A percentile compares a stretch with the other conserved stretches of the same genome.
Conservation (phyloP, 2,797 vertebrate species). For the Peromyscus nudipes region DNA sequence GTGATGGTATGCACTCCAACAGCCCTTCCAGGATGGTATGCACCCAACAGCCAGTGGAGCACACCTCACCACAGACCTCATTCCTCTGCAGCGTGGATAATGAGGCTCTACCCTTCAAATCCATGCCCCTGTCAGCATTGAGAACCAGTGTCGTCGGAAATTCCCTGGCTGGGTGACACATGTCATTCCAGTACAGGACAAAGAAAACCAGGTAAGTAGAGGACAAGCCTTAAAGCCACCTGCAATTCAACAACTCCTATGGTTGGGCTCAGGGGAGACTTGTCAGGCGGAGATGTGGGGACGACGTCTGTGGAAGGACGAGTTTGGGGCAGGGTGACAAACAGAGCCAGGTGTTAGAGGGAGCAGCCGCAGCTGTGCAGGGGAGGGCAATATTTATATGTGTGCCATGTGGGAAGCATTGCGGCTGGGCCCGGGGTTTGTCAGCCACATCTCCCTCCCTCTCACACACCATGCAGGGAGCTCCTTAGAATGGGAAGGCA, state of each 20-base stretch:
- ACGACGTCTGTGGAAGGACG: accelerated
- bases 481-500: neutral
- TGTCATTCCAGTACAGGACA: neutral
- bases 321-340: constrained; percentile 41
- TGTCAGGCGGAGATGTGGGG: neutral
- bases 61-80: neutral
- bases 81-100: neutral
- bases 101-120: neutral
- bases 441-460: neutral
- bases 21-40: neutral
- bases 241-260: neutral
- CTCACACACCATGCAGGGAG: neutral
- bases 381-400: constrained; percentile 35
- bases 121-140: accelerated
- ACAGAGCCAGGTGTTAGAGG: constrained; percentile 64
- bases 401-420: neutral
- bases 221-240: neutral
- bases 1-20: neutral
- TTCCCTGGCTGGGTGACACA: neutral
- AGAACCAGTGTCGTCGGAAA: neutral
- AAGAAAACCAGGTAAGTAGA: neutral
- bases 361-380: constrained; percentile 40
- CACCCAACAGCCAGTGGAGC: neutral
- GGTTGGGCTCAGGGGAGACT: too few species aligned
- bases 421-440: neutral